phyloP scores from a whole-genome alignment of 1,140 invertebrate genomes.

The Hestina assimilis region DNA sequence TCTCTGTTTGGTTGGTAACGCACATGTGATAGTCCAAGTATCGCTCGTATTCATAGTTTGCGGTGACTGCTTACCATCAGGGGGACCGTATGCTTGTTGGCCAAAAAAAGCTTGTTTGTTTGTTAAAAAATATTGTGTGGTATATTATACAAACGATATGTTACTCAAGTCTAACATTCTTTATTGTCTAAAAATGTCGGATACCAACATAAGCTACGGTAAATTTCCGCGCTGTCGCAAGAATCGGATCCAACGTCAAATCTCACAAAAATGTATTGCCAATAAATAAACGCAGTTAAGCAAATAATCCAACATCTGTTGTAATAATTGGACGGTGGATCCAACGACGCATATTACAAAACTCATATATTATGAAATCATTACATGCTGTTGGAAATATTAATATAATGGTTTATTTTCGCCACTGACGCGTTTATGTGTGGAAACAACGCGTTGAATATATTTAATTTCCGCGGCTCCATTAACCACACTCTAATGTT shows the following conservation, averaged over 20 bases:
- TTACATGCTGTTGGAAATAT: conserved; percentile 31
- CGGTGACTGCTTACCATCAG: no score
- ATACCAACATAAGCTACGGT: no score
- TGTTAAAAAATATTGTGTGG: no score
- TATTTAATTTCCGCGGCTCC: conserved; percentile 30
- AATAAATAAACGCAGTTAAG: background rate
- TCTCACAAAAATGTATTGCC: background rate
- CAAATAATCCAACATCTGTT: conserved; percentile 11
- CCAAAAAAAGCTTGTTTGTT: no score
- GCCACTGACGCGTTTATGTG: conserved; percentile 27
- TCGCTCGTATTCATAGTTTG: no score
- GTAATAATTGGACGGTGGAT: conserved; percentile 13
- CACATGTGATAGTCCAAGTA: no score
- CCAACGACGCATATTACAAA: conserved; percentile 17
- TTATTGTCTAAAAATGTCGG: no score
- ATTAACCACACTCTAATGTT: conserved; percentile 3
- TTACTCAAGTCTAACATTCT: no score
- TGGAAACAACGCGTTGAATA: conserved; percentile 20
- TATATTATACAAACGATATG: no score
- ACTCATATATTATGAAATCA: conserved; percentile 29
- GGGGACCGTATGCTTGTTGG: no score
- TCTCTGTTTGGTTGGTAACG: no score
- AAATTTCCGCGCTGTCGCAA: no score
- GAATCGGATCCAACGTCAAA: background rate
- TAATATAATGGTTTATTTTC: conserved; percentile 30